Base-by-base conservation (phyloP, 2,888 invertebrate genomes). In the Odontocolon sp. region DNA sequence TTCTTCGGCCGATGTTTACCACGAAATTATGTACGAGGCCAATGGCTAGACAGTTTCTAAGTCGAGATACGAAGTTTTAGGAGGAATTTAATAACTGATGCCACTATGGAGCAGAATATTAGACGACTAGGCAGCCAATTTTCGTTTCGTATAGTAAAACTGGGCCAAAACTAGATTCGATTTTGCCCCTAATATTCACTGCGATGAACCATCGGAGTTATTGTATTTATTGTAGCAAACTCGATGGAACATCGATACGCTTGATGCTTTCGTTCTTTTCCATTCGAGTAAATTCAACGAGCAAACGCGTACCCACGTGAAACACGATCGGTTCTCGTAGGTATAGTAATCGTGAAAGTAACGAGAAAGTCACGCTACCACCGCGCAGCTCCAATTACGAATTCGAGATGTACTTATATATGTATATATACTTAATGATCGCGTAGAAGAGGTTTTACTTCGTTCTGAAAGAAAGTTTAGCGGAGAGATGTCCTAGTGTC, bases 321-420 rank as follows among this genome's bases (percentile, higher is more conserved):
- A 67, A 67, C 67, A 33, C 66, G 69, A 70, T 66, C 76, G 45
- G 52, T 61, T 57, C 69, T 67, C 38, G 54, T 47, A 45, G 56
- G 56, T 67, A 59, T 38, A 45, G 59, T 42, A 36, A 71, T 47
- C 76, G 76, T 77, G 76, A 77, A 77, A 77, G 71, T 50, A 77
- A 50, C 56, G 71, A 63, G 76, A 77, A 77, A 77, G 75, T 76
- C 70, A 36, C n/a, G n/a, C 33, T 33, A 57, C 50, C 66, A 36
- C 59, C 40, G n/a, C 52, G 18, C 42, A 76, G 75, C 66, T 76
- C 70, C 70, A 66, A 70, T 70, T 70, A 59, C 75, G 38, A 76
- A 66, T 66, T 76, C 70, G 64, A 76, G 66, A 64, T 42, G 70
- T 70, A 76, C 52, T 42, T 42, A 33, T 42, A 42, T 9, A 8